Conservation (phyloP, 1,140 invertebrate genomes). For the Coenobita brevimanus region DNA sequence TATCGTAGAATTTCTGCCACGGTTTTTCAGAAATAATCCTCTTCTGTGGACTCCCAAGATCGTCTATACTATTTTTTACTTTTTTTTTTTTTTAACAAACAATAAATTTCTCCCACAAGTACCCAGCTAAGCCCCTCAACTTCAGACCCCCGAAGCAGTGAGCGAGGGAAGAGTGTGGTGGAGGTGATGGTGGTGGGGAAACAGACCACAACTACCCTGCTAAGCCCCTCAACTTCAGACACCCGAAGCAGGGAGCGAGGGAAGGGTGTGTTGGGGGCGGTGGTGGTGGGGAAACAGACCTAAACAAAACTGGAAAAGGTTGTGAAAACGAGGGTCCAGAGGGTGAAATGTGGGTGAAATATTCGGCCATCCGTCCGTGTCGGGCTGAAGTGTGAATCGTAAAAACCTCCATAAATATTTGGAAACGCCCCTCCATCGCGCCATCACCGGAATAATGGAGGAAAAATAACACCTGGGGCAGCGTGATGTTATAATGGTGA, state of each 20-base stretch:
- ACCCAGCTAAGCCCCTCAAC: conserved; percentile 10
- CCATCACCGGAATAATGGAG: conserved; percentile 62
- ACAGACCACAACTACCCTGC: conserved; percentile 32
- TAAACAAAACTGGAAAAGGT: conserved; percentile 64
- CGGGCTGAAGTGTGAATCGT: conserved; percentile 64
- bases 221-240: conserved; percentile 19
- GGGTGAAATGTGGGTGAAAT: conserved; percentile 67
- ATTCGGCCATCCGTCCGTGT: conserved; percentile 65
- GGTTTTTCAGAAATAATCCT: conserved; percentile 31
- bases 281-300: conserved; percentile 36
- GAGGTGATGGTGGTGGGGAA: too few species aligned
- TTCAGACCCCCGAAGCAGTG: not conserved
- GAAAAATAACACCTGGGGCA: conserved; percentile 64
- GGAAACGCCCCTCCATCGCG: conserved; percentile 65
- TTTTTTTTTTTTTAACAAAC: conserved; percentile 16
- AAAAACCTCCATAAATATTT: conserved; percentile 67
- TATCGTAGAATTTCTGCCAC: conserved; percentile 3
- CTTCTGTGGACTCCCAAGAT: conserved; percentile 22
- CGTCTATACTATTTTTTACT: not conserved
- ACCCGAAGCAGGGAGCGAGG: conserved; percentile 27
- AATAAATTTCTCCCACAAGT: conserved; percentile 32
- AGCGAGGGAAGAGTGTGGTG: conserved; percentile 40
- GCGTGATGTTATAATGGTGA: conserved; percentile 66
- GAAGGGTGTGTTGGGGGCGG: too few species aligned
- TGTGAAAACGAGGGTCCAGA: conserved; percentile 63